Percentiles rank a stretch among this genome's conserved stretches.
phyloP scores from a whole-genome alignment of 1,140 invertebrate species.

The Pseudomyrmex pallidus region DNA sequence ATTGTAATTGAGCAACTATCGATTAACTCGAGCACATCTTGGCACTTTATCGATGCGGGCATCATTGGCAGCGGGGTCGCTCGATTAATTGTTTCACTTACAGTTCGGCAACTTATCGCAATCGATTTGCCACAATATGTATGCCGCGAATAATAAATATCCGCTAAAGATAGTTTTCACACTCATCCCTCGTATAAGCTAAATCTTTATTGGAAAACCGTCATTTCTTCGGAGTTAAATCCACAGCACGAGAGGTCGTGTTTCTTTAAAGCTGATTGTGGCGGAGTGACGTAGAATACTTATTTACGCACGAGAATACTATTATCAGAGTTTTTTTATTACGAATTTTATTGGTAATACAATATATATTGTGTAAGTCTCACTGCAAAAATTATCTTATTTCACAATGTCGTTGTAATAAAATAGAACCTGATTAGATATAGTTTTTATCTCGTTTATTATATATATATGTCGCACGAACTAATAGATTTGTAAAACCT shows the following conservation, averaged over 20 bases:
- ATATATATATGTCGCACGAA: not conserved
- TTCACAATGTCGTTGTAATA: not conserved
- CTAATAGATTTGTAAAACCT: not conserved
- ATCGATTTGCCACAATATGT: constrained; percentile 19
- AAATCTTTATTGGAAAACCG: constrained; percentile 45
- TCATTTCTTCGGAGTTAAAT: constrained; percentile 32
- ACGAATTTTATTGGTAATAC: constrained; percentile 10
- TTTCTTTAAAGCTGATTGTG: constrained; percentile 41
- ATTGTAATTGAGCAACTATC: constrained; percentile 57
- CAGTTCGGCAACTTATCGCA: constrained; percentile 45
- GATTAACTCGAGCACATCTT: constrained; percentile 58
- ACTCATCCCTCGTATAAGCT: constrained; percentile 31
- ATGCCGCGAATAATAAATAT: not conserved
- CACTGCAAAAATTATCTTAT: not conserved
- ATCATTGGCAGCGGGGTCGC: constrained; percentile 39
- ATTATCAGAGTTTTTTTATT: constrained; percentile 6
- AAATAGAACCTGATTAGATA: constrained; percentile 9
- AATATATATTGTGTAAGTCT: constrained; percentile 12
- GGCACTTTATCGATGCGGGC: constrained; percentile 66
- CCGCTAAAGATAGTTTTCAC: constrained; percentile 33
- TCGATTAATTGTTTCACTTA: constrained; percentile 54
- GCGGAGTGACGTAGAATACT: constrained; percentile 22
- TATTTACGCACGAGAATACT: constrained; percentile 31
- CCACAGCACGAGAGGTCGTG: constrained; percentile 24
- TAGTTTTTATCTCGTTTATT: not conserved